Evolutionary conservation across 2,888 invertebrate genomes (phyloP).

Genomic region (Blastobasis adustella): DNA sequence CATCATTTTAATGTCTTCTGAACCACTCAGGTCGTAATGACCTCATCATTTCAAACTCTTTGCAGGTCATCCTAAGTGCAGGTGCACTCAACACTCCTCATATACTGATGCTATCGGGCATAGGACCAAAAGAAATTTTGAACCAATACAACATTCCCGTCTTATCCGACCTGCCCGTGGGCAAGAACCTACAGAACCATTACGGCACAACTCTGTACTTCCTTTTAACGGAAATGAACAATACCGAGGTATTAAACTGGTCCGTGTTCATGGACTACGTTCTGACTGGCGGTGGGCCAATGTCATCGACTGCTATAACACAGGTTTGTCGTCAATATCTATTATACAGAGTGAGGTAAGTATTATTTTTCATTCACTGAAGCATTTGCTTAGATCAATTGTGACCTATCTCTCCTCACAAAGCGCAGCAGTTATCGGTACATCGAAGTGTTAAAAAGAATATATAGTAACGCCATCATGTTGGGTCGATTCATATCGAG

Average conservation of each 20-base stretch:
- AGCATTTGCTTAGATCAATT: too few relatives aligned
- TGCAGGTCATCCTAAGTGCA: conserved; percentile 73
- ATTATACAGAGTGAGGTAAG: too few relatives aligned
- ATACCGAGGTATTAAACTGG: conserved; percentile 73
- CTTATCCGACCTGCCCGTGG: conserved; percentile 77
- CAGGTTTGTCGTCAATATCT: conserved; percentile 47
- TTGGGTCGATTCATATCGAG: too few relatives aligned
- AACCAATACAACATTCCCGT: conserved; percentile 64
- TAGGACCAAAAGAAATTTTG: conserved; percentile 74
- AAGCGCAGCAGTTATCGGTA: too few relatives aligned
- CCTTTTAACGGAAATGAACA: conserved; percentile 51
- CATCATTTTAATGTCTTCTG: too few relatives aligned
- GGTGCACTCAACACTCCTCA: conserved; percentile 79
- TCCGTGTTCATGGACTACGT: conserved; percentile 71
- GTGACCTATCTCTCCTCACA: too few relatives aligned
- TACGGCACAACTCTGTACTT: conserved; percentile 74
- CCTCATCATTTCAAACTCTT: conserved; percentile 1
- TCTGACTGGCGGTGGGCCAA: conserved; percentile 68
- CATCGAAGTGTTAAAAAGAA: too few relatives aligned
- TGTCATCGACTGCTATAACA: conserved; percentile 77
- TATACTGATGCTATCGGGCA: conserved; percentile 76
- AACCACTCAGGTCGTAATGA: not conserved
- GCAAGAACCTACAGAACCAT: conserved; percentile 77
- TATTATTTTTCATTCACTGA: too few relatives aligned
- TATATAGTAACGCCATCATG: too few relatives aligned